Conservation (phyloP, 2,797 vertebrate species). For the Enteromius viviparus region DNA sequence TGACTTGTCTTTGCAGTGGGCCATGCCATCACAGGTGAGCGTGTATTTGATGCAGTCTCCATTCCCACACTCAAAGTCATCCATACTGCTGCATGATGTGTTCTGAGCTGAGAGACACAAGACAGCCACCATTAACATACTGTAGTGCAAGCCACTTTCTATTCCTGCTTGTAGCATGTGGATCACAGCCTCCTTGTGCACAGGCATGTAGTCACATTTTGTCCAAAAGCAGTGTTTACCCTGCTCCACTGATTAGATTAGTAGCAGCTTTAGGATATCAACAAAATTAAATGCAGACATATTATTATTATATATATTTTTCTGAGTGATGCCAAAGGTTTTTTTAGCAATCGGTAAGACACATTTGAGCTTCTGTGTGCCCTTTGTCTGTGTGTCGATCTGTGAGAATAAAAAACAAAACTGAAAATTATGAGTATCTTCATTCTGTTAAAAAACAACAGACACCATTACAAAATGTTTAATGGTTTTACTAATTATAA, state of each 20-base stretch:
- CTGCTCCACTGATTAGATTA: neutral
- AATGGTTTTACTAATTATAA: too few relatives aligned
- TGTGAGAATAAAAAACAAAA: too few relatives aligned
- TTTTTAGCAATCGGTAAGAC: too few relatives aligned
- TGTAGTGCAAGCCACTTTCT: neutral
- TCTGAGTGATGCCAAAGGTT: too few relatives aligned
- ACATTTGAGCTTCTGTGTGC: too few relatives aligned
- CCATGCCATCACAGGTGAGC: constrained; percentile 81
- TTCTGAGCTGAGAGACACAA: constrained; percentile 77
- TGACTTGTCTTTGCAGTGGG: constrained; percentile 88
- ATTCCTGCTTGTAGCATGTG: neutral
- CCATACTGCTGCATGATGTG: constrained; percentile 83
- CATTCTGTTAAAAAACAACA: too few relatives aligned
- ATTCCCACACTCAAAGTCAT: constrained; percentile 85
- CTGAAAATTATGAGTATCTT: too few relatives aligned
- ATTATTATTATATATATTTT: too few relatives aligned
- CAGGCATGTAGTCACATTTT: neutral
- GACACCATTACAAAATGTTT: too few relatives aligned
- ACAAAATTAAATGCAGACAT: too few relatives aligned
- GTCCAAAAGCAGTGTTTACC: neutral
- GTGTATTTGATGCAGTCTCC: constrained; percentile 80
- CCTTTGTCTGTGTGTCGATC: too few relatives aligned
- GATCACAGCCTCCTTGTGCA: neutral
- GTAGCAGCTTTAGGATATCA: too few relatives aligned
- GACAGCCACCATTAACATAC: constrained; percentile 10